These are phyloP conservation scores for Drosophila tropicalis DNA, from an alignment of 1,140 invertebrate genomes.

Conservation along the genomic window DNA sequence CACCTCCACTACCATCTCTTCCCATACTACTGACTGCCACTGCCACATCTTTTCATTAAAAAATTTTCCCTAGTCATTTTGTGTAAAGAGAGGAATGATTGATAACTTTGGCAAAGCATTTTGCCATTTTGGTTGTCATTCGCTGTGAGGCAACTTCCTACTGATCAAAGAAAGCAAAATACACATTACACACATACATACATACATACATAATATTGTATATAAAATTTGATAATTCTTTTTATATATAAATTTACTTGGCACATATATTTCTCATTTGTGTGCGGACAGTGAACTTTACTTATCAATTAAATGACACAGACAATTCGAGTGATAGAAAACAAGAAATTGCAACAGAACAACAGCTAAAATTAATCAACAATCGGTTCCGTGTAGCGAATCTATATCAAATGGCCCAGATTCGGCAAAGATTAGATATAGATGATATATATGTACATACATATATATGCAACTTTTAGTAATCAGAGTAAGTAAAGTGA, in stretches of 20 bases:
- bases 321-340: background rate
- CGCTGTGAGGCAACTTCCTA: background rate
- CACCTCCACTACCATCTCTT: background rate
- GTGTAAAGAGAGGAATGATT: constrained; percentile 35
- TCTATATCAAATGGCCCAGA: too few relatives aligned
- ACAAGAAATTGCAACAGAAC: background rate
- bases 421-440: too few relatives aligned
- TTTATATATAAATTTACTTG: background rate
- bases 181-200: background rate
- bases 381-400: too few relatives aligned
- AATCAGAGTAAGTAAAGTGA: too few relatives aligned
- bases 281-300: constrained; percentile 36
- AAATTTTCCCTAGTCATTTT: constrained; percentile 67
- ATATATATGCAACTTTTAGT: too few relatives aligned
- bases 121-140: constrained; percentile 35
- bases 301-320: constrained; percentile 29
- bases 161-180: background rate
- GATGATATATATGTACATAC: too few relatives aligned
- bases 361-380: background rate
- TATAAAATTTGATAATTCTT: constrained; percentile 12
- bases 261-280: background rate
- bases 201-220: background rate
- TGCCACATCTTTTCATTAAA: constrained; percentile 67
- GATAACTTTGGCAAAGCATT: constrained; percentile 32
- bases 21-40: background rate